phyloP scores from a whole-genome alignment of 2,888 invertebrate species.

The Cerceris rybyensis region DNA sequence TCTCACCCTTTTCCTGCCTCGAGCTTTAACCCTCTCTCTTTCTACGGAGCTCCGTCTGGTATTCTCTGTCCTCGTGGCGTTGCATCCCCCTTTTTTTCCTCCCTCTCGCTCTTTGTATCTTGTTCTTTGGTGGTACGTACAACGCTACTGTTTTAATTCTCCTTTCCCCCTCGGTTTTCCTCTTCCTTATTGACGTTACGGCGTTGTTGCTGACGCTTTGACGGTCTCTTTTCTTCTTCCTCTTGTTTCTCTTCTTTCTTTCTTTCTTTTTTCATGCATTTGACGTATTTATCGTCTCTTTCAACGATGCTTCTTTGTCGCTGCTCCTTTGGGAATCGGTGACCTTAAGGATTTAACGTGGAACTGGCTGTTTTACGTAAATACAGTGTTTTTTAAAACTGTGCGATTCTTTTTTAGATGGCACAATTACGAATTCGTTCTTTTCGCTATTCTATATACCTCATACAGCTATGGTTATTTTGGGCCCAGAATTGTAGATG shows the following conservation, averaged over 20 bases:
- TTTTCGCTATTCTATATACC: too few relatives aligned
- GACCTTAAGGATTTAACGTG: too few relatives aligned
- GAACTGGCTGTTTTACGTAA: too few relatives aligned
- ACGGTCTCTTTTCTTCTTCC: not conserved
- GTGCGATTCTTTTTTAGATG: too few relatives aligned
- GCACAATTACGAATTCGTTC: too few relatives aligned
- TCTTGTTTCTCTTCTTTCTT: not conserved
- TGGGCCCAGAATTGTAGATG: too few relatives aligned
- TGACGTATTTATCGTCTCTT: not conserved
- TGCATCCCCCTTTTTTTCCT: not conserved
- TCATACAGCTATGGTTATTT: too few relatives aligned
- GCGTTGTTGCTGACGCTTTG: not conserved
- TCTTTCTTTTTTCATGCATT: not conserved
- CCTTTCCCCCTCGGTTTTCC: slow-evolving; percentile 21
- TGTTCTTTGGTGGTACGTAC: slow-evolving; percentile 27
- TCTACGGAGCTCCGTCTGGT: not conserved
- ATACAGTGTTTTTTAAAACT: too few relatives aligned
- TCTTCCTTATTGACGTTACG: not conserved
- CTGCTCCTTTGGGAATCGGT: too few relatives aligned
- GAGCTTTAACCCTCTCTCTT: not conserved
- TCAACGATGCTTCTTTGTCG: too few relatives aligned
- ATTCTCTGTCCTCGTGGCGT: not conserved
- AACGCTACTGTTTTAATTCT: slow-evolving; percentile 40
- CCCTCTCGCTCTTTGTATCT: slow-evolving; percentile 34
- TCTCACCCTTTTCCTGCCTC: slow-evolving; percentile 24